Percentiles rank a stretch among this genome's conserved stretches.
phyloP scores from a whole-genome alignment of 2,797 vertebrate genomes.

The Sebastes cheni region DNA sequence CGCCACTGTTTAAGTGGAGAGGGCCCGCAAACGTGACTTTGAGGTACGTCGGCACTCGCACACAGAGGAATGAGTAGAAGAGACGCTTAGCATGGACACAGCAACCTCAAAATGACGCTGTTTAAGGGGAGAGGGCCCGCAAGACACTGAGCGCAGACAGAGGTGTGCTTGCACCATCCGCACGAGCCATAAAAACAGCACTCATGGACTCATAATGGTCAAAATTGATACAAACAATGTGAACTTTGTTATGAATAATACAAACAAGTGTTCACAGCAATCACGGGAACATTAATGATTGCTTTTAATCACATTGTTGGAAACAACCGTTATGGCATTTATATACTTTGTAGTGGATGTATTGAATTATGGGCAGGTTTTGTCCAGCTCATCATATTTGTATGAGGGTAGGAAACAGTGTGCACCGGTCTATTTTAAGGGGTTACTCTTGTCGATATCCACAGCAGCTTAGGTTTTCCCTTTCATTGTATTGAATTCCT shows the following conservation, averaged over 20 bases:
- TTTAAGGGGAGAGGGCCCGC: no score
- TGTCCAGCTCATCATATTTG: neutral
- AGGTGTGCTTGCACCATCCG: no score
- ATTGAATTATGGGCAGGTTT: neutral
- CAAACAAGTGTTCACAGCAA: neutral
- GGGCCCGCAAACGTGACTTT: no score
- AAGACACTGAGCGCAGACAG: no score
- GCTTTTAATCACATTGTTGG: neutral
- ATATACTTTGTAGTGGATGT: neutral
- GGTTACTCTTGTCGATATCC: neutral
- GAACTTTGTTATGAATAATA: neutral
- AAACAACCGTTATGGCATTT: neutral
- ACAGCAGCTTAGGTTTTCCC: neutral
- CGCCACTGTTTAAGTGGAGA: no score
- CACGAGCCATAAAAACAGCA: no score
- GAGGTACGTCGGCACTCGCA: neutral
- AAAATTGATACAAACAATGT: neutral
- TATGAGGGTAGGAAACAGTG: neutral
- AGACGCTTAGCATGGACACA: no score
- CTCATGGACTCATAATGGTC: neutral
- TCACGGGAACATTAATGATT: neutral
- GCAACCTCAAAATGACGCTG: no score
- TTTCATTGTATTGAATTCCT: constrained; percentile 3
- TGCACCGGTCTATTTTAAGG: neutral
- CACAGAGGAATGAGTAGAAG: no score